Conservation (phyloP, 1,140 invertebrate species). For the Panonychus citri region DNA sequence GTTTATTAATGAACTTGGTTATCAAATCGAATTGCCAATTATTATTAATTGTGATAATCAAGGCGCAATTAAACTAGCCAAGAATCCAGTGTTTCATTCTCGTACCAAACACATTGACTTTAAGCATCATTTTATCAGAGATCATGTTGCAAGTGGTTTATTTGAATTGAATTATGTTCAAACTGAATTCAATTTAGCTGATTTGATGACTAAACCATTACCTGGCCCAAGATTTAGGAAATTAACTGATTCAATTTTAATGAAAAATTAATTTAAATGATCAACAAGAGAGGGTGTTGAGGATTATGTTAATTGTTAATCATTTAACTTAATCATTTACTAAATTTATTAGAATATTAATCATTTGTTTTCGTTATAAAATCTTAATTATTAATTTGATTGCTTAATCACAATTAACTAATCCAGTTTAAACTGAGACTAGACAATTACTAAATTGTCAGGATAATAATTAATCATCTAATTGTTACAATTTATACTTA, state of each 20-base stretch:
- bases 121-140: slow-evolving; percentile 17
- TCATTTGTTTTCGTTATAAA: no score
- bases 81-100: slow-evolving; percentile 12
- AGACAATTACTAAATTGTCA: no score
- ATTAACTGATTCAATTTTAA: neutral
- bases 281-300: no score
- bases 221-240: neutral
- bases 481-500: no score
- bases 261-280: no score
- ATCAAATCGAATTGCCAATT: neutral
- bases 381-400: no score
- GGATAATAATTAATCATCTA: no score
- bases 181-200: slow-evolving; percentile 7
- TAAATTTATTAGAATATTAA: no score
- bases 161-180: slow-evolving; percentile 5
- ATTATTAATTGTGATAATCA: slow-evolving; percentile 14
- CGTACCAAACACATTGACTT: slow-evolving; percentile 19
- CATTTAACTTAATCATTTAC: no score
- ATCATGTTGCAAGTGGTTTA: slow-evolving; percentile 21
- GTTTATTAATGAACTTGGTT: slow-evolving; percentile 6
- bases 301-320: no score
- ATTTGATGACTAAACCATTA: slow-evolving; percentile 10
- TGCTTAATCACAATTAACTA: no score
- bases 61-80: slow-evolving; percentile 15
- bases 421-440: no score